Evolutionary conservation across 2,888 invertebrate genomes (phyloP).

Genomic region (Apamea anceps): DNA sequence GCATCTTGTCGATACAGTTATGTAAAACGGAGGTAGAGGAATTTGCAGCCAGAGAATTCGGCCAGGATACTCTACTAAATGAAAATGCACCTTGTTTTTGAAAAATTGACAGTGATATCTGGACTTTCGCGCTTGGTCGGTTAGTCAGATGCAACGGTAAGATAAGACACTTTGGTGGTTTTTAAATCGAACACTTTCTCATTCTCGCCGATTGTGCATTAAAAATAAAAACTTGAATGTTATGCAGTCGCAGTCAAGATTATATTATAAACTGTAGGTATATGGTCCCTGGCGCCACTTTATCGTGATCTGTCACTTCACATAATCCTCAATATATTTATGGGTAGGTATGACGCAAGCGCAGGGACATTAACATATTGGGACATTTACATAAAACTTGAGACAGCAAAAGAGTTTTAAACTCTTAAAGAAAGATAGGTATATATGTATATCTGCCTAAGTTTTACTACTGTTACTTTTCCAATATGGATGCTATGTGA

Average conservation of each 20-base stretch:
- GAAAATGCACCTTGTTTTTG: slow-evolving; percentile 9
- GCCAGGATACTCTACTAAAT: slow-evolving; percentile 35
- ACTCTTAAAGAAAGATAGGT: neutral
- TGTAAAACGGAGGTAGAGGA: slow-evolving; percentile 51
- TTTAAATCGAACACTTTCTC: slow-evolving; percentile 58
- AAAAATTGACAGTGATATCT: neutral
- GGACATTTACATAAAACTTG: neutral
- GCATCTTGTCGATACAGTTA: slow-evolving; percentile 62
- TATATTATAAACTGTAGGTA: slow-evolving; percentile 20
- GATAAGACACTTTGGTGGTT: slow-evolving; percentile 38
- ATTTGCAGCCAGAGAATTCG: slow-evolving; percentile 59
- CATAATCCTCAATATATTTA: slow-evolving; percentile 28
- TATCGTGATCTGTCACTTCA: slow-evolving; percentile 53
- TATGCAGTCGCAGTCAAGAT: slow-evolving; percentile 33
- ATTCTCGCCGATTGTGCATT: slow-evolving; percentile 52
- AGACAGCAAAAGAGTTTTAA: neutral
- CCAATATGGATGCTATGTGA: neutral
- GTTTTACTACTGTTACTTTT: neutral
- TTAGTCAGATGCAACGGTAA: slow-evolving; percentile 29
- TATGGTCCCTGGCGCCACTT: slow-evolving; percentile 40
- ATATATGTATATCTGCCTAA: neutral
- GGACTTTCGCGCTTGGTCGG: slow-evolving; percentile 11
- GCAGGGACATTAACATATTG: slow-evolving; percentile 3
- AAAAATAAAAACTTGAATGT: slow-evolving; percentile 53
- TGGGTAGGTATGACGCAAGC: slow-evolving; percentile 36